Base-by-base conservation (phyloP, 1,140 invertebrate genomes). In the Tetranychus urticae region DNA sequence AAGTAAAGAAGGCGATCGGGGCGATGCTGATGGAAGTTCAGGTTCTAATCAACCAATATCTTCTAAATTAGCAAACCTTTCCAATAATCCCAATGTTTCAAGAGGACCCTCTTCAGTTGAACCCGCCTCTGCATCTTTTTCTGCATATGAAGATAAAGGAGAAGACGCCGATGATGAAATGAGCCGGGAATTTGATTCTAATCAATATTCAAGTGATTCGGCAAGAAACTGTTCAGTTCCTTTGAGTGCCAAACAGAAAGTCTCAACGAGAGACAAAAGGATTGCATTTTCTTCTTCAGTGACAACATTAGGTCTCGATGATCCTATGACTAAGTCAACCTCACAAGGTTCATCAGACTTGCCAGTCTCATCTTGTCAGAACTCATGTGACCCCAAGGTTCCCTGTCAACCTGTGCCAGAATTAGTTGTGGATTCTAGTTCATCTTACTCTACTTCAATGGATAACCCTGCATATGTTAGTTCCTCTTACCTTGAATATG, bases 111-210 rank as follows among this genome's bases (percentile, higher is more conserved):
- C 39, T 6, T 42, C 39, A 42, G 10, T 42, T 42, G 39, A 42
- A 6, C 39, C 5, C 5, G 5, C 39, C 5, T 42, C 39, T 42
- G 39, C 10, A 42, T 10, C 39, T 42, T 42, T 42, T 42, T 6
- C 39, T 6, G 39, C 5, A 42, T 42, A 42, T 42, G 39, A 42
- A 0, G 83, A 86, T 66, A 81, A 81, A 68, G 86, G 84, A 50
- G 59, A 48, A 0, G 85, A 88, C 73, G 82, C 82, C 1, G 86
- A 88, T 67, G 86, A 88, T 71, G 85, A 88, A 72, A 81, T 80
- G 10, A 84, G 82, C 1, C 84, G 85, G 70, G 83, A 88, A 66
- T 69, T 82, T 48, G 81, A 83, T 65, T 79, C 79, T 0, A 47
- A 10, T 37, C 31, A 45, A 14, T 52, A 60, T 60, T 14, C 56